Percentiles rank a stretch among this genome's conserved stretches.
Evolutionary conservation across 2,113 vertebrate species (phyloP).

Genomic region (Bungarus multicinctus): DNA sequence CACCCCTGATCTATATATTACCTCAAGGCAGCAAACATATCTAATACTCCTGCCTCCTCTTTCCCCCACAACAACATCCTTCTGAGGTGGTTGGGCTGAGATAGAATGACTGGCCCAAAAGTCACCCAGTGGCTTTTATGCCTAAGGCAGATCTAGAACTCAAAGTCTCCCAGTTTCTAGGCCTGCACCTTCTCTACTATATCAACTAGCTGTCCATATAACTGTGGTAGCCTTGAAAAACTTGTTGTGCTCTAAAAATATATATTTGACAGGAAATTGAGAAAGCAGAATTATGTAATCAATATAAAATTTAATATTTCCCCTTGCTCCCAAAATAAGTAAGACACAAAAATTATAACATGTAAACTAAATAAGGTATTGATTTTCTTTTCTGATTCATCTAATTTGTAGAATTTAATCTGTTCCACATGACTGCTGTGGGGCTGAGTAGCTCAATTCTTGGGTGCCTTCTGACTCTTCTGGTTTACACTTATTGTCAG

Average conservation of each 20-base stretch:
- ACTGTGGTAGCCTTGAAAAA: background rate
- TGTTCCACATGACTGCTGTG: constrained; percentile 97
- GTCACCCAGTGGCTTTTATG: background rate
- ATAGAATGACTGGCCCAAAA: background rate
- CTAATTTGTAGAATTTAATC: constrained; percentile 84
- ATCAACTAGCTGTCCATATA: background rate
- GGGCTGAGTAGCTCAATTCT: constrained; percentile 95
- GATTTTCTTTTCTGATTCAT: background rate
- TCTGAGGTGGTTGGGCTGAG: background rate
- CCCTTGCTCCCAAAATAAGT: background rate
- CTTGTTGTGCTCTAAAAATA: background rate
- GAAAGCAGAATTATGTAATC: background rate
- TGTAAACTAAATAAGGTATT: background rate
- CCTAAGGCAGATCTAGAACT: background rate
- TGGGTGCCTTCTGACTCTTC: constrained; percentile 91
- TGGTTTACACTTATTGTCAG: constrained; percentile 94
- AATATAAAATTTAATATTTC: background rate
- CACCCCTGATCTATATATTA: background rate
- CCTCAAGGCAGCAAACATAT: background rate
- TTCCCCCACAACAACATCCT: background rate
- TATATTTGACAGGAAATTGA: background rate
- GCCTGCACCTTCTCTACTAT: background rate
- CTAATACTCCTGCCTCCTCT: background rate
- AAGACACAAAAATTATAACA: background rate
- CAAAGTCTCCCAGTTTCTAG: background rate